Base-by-base conservation (phyloP, 1,140 invertebrate species). In the Aphis craccivora region DNA sequence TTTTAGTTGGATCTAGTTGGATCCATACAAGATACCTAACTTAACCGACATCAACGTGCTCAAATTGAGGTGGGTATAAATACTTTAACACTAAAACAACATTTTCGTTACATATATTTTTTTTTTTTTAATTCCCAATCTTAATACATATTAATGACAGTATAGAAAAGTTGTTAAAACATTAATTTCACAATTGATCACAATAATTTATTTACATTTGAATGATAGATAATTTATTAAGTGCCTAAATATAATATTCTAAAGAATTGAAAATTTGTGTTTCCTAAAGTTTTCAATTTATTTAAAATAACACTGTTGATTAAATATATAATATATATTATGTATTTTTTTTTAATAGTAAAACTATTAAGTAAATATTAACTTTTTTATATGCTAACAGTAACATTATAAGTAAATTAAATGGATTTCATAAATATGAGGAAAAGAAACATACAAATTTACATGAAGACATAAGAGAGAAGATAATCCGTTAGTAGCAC, bases 1-100 rank as follows among this genome's bases (percentile, higher is more conserved):
- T 67, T 14, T n/a, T 6, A 0, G 30, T n/a, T 20, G 14, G 0
- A n/a, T n/a, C 11, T 6, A 0, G 30, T n/a, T 20, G 14, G 0
- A n/a, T n/a, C 11, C 11, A n/a, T 30, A n/a, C 4, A 76, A 6
- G 30, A 18, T n/a, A n/a, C 30, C 48, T 20, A 18, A 51, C 14
- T 14, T 51, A 51, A 76, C 14, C 30, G 60, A 76, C 14, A n/a
- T 5, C 5, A n/a, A 76, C 5, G n/a, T n/a, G 5, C 14, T 14
- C 4, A 14, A 76, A n/a, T 1, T 0, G 30, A 76, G 14, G 30
- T n/a, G n/a, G 11, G 30, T 67, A 51, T 51, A 45, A 18, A 18
- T 18, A 76, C n/a, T 76, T n/a, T n/a, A n/a, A n/a, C n/a, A n/a
- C n/a, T n/a, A n/a, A n/a, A n/a, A n/a, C n/a, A n/a, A n/a, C n/a